Base-by-base conservation (phyloP, 1,140 invertebrate species). In the Trachymyrmex cornetzi region DNA sequence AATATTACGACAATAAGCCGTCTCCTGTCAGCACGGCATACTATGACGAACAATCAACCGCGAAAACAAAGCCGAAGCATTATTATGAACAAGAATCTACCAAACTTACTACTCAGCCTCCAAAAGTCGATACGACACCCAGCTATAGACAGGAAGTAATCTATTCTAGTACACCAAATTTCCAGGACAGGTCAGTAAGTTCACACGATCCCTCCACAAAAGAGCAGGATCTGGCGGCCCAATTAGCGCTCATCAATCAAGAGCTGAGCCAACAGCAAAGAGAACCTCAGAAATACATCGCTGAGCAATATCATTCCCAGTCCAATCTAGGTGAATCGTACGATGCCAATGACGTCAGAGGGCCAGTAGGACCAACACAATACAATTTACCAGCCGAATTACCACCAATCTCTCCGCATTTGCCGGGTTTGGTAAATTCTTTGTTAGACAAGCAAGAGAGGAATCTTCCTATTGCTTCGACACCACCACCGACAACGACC, bases 381-480 rank as follows among this genome's bases (percentile, higher is more conserved):
- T 95, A 94, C 19, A 95, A 88, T 82, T 87, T 95, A 48, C 94
- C 95, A 2, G 91, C 94, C n/a, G 93, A 95, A 88, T 90, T 96
- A 22, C 96, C 96, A 0, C 93, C 95, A 0, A 95, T 96, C 71
- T 96, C 95, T 16, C 95, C 96, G 0, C 95, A 96, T 77, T 92
- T 97, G 48, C 96, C 96, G 12, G 96, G 96, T 1, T 90, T 97
- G 27, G 96, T 97, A 0, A 97, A 97, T 90, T 96, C 96, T 14
- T 92, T 97, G 24, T 93, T 96, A 85, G 96, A 97, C 69, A 93
- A 93, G 50, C 88, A 91, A 77, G 92, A 94, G 61, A 81, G 57
- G 0, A 74, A 88, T 30, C 69, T 84, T 3, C 34, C 89, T 0
- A n/a, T 77, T 12, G 30, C 81, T 2, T 79, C 87, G 1, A 71